Evolutionary conservation across 2,888 invertebrate species (phyloP), one percentile per base, ranked within the genome.

Genomic region (Mesochorus sp.): DNA sequence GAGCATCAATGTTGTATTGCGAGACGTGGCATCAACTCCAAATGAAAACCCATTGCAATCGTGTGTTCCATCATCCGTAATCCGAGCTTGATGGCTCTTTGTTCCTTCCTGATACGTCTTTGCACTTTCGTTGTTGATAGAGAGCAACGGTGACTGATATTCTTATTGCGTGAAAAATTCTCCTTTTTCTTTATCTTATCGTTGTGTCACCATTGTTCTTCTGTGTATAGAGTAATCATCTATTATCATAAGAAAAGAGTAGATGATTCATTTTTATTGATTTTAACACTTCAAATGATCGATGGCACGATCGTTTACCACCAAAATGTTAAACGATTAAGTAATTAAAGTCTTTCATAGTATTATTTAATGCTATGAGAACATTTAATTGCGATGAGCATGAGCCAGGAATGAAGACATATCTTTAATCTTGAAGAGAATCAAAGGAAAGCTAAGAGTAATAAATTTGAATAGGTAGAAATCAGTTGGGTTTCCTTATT

Each of bases 1-100:
- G 42, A 74, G 57, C 76, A 57, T 76, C 73, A 76, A 67, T 73
- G 61, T 70, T 76, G 67, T 39, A 68, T 55, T 26, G 17, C 28
- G 37, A 49, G 42, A 34, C n/a, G 37, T 14, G 31, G n/a, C 10
- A 34, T 14, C 49, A 44, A 24, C 59, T n/a, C 17, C 21, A 37
- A 31, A 14, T n/a, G 51, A 31, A 39, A 39, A 14, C 49, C 59
- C 57, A 21, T n/a, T n/a, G n/a, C 39, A 51, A 57, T 57, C 31
- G 28, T 42, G 14, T 31, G 51, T 57, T 37, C 21, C 53, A 37
- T 39, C 53, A 71, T 67, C 61, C 67, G 47, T 47, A 72, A 72
- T 68, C 34, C 34, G 12, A 55, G 51, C 47, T 61, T 31, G 26
- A 42, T 12, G 39, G 26, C 62, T 47, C 47, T 47, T 70, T 70